These are phyloP conservation scores for Penaeus japonicus DNA, from an alignment of 1,140 invertebrate genomes.

Conservation along the genomic window DNA sequence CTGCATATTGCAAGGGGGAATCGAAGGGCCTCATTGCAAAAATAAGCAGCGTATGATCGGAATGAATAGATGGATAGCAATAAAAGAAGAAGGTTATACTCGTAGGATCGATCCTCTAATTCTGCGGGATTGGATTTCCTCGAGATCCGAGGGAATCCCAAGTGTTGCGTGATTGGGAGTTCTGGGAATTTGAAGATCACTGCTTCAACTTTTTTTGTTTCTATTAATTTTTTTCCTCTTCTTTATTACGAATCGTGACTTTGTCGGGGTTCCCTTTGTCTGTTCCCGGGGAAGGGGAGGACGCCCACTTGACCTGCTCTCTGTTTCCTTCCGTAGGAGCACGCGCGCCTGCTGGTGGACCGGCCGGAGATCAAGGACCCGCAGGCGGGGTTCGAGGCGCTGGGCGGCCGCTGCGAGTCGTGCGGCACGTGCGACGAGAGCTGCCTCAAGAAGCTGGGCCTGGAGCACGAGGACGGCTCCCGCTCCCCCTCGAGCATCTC, in stretches of 20 bases:
- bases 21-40: no score
- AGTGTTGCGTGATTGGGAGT: no score
- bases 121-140: no score
- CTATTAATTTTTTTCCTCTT: neutral
- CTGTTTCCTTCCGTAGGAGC: constrained; percentile 20
- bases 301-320: neutral
- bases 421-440: constrained; percentile 32
- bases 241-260: neutral
- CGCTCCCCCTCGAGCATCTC: constrained; percentile 52
- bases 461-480: constrained; percentile 44
- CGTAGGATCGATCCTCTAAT: no score
- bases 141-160: no score
- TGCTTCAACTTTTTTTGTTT: no score
- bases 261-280: neutral
- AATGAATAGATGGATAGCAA: no score
- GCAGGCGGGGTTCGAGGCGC: constrained; percentile 45
- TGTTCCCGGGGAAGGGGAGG: no score
- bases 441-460: constrained; percentile 42
- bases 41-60: no score
- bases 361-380: constrained; percentile 40
- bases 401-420: constrained; percentile 39
- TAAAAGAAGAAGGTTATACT: no score
- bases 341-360: constrained; percentile 44
- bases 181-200: no score
- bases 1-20: no score